Conservation (phyloP, 2,113 vertebrate genomes). For the Actenoides lindsayi region DNA sequence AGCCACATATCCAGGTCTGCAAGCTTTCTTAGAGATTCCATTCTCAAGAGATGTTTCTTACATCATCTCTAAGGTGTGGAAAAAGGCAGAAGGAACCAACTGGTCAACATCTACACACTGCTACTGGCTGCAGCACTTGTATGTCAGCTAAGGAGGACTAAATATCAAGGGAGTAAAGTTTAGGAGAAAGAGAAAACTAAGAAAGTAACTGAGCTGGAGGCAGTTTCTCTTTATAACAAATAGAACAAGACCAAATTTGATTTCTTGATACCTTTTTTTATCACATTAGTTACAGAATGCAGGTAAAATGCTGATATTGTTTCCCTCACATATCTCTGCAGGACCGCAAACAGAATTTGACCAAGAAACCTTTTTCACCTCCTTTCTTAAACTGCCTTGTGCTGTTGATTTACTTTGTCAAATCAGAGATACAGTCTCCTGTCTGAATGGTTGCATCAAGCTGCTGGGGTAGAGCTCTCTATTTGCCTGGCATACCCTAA, state of each 20-base stretch:
- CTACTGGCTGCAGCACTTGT: not conserved
- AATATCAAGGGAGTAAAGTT: not conserved
- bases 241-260: not conserved
- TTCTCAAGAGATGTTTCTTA: not conserved
- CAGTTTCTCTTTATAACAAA: not conserved
- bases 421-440: not conserved
- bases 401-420: not conserved
- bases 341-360: not conserved
- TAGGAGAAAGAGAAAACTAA: not conserved
- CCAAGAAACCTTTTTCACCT: not conserved
- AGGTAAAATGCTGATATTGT: not conserved
- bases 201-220: not conserved
- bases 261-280: not conserved
- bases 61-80: accelerated
- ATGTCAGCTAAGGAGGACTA: not conserved
- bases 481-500: not conserved
- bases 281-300: not conserved
- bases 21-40: not conserved
- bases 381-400: not conserved
- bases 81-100: not conserved
- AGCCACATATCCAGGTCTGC: not conserved
- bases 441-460: not conserved
- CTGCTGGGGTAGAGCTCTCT: not conserved
- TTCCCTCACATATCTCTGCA: not conserved
- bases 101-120: not conserved